These are phyloP conservation scores for Priapulus caudatus DNA, from an alignment of 2,888 invertebrate species.

Conservation along the genomic window DNA sequence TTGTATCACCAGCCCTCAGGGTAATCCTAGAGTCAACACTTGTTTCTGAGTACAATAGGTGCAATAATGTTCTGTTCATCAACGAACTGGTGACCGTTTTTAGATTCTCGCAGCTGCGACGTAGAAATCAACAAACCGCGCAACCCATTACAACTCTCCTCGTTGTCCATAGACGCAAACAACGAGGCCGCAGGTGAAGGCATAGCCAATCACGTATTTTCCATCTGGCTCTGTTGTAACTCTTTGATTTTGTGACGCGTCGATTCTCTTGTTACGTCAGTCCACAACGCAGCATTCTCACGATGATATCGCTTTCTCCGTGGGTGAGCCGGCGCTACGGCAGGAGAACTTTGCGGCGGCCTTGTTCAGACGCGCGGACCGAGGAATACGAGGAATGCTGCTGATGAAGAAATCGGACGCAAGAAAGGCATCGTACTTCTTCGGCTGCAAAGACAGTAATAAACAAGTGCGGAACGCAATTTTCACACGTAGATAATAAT, in stretches of 20 bases:
- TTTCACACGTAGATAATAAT: no score
- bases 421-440: conserved; percentile 90
- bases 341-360: conserved; percentile 99
- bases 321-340: conserved; percentile 83
- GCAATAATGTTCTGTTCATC: no score
- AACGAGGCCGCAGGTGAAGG: no score
- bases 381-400: conserved; percentile 93
- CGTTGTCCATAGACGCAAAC: no score
- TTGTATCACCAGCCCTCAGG: neutral
- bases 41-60: no score
- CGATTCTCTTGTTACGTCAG: no score
- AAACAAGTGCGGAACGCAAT: neutral
- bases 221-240: conserved; percentile 99
- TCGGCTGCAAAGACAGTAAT: conserved; percentile 45
- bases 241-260: conserved; percentile 98
- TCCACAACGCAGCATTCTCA: conserved; percentile 82
- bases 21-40: no score
- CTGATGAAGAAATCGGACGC: conserved; percentile 98
- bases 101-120: no score
- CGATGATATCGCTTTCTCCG: conserved; percentile 97
- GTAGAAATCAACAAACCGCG: no score
- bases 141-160: no score
- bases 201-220: conserved; percentile 94
- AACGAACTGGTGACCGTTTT: no score
- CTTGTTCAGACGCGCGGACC: conserved; percentile 98